Evolutionary conservation across 2,888 invertebrate species (phyloP).

Genomic region (Bombyx huttoni): DNA sequence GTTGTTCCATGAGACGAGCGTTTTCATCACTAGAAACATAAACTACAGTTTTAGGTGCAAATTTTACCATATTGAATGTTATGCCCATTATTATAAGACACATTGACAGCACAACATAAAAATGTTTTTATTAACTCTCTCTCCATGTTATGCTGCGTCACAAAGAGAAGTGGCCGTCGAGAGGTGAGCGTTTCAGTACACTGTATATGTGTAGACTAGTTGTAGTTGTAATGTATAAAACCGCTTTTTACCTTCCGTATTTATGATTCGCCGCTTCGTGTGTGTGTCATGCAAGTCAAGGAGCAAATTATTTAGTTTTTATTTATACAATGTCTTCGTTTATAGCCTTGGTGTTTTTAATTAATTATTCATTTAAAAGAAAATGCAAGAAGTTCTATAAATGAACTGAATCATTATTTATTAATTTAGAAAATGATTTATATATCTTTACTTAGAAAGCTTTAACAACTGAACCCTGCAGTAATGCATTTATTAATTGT

Average conservation of each 20-base stretch:
- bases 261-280: neutral
- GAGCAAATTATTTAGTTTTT: no score
- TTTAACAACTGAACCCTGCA: no score
- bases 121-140: conserved; percentile 30
- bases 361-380: no score
- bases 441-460: no score
- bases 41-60: neutral
- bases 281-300: no score
- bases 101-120: conserved; percentile 49
- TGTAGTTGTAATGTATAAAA: neutral
- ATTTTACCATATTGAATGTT: neutral
- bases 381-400: no score
- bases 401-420: no score
- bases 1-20: no score
- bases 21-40: no score
- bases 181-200: conserved; percentile 31
- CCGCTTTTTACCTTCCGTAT: neutral
- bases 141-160: conserved; percentile 43
- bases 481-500: neutral
- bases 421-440: no score
- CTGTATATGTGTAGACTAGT: neutral
- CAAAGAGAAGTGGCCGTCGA: conserved; percentile 36
- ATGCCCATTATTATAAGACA: conserved; percentile 8
- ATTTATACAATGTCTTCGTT: no score
- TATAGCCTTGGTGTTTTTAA: no score